Evolutionary conservation across 1,140 invertebrate genomes (phyloP).

Genomic region (Drosophila orena): DNA sequence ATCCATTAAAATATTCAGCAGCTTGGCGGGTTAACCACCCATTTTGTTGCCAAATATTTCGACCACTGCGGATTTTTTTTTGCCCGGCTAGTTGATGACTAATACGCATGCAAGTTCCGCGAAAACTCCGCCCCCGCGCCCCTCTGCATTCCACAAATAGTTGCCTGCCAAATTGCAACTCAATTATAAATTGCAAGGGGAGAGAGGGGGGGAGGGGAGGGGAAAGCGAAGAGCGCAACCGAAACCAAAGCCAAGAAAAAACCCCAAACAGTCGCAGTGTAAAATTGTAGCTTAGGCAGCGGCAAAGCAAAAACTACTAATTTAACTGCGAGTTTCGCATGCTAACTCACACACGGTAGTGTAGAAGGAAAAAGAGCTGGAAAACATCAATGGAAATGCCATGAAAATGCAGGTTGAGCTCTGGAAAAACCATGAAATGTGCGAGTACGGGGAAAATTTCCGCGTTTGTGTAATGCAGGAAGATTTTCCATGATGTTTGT

Average conservation of each 20-base stretch:
- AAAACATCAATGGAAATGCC: constrained; percentile 71
- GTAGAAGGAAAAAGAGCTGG: constrained; percentile 12
- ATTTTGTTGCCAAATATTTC: constrained; percentile 13
- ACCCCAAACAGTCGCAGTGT: constrained; percentile 48
- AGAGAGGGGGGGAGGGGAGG: too few species aligned
- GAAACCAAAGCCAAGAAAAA: constrained; percentile 31
- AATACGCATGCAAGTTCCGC: constrained; percentile 80
- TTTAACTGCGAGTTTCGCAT: constrained; percentile 80
- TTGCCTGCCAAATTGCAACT: constrained; percentile 80
- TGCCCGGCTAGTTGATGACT: constrained; percentile 63
- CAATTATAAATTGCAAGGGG: constrained; percentile 80
- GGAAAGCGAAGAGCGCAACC: constrained; percentile 27
- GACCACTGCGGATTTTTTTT: constrained; percentile 42
- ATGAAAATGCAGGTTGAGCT: constrained; percentile 69
- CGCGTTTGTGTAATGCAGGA: constrained; percentile 82
- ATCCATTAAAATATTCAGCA: background rate
- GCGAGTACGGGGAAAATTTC: constrained; percentile 68
- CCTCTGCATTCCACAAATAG: constrained; percentile 63
- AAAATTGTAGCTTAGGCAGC: constrained; percentile 65
- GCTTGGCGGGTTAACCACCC: constrained; percentile 27
- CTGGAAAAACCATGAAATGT: constrained; percentile 75
- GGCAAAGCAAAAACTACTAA: constrained; percentile 74
- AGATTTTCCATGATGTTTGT: constrained; percentile 73
- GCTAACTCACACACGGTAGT: constrained; percentile 19
- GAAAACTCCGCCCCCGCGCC: constrained; percentile 45